phyloP scores from a whole-genome alignment of 2,888 invertebrate species.

The Stomorhina lunata region DNA sequence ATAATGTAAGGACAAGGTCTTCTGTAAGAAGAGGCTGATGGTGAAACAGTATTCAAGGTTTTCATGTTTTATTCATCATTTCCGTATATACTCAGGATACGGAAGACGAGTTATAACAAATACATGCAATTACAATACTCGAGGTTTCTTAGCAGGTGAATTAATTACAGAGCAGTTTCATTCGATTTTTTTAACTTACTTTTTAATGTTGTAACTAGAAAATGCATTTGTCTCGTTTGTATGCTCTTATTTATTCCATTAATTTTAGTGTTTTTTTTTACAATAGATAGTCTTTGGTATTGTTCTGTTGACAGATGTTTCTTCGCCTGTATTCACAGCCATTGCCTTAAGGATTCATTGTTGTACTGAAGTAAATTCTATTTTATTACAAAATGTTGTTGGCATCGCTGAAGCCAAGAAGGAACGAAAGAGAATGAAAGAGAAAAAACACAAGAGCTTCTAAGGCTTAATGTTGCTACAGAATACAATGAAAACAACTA shows the following conservation, averaged over 20 bases:
- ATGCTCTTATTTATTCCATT: neutral
- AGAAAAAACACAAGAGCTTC: too few species aligned
- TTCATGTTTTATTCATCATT: conserved; percentile 25
- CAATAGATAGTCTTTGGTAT: conserved; percentile 1
- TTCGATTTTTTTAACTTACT: neutral
- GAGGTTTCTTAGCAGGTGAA: conserved; percentile 37
- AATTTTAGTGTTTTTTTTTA: neutral
- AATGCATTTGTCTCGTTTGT: neutral
- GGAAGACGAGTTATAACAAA: neutral
- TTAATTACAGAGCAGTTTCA: conserved; percentile 44
- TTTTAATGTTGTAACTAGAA: neutral
- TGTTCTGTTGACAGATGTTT: conserved; percentile 8
- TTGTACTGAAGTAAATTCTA: conserved; percentile 8
- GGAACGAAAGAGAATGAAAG: neutral
- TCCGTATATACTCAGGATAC: neutral
- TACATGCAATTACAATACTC: neutral
- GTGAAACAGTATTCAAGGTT: conserved; percentile 31
- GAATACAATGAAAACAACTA: neutral
- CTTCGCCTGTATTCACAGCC: too few species aligned
- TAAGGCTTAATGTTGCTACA: too few species aligned
- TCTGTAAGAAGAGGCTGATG: neutral
- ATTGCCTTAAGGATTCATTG: conserved; percentile 8
- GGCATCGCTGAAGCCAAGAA: neutral
- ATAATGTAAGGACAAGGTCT: neutral
- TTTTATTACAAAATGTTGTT: conserved; percentile 28